Base-by-base conservation (phyloP, 2,797 vertebrate species). In the Betta splendens region DNA sequence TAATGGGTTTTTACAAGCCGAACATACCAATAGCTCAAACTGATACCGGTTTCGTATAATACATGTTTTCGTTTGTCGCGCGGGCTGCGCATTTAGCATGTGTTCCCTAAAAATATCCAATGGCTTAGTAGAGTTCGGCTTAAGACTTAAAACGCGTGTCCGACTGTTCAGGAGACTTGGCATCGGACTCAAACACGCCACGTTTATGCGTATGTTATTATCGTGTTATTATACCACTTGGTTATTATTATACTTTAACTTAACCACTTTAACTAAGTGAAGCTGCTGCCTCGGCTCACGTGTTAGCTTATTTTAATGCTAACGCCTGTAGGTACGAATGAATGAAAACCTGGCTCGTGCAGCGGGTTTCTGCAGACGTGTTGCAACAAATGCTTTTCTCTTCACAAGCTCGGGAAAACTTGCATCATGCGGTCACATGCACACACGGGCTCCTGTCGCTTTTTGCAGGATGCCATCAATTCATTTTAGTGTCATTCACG, bases 371-470 rank as follows among this genome's bases (percentile, higher is more conserved):
- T n/a, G 1, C 2, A 22, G 21, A 28, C 11, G 23, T 22, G 1
- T 16, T 12, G 25, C 6, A 31, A 4, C 29, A 12, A 31, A 31
- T 12, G 31, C 3, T 11, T 31, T 12, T 9, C 11, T 11, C 11
- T 26, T 3, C 8, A 26, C 0, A 71, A n/a, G 79, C 73, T 10
- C 3, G 21, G 18, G 21, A 18, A 10, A 9, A 38, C 61, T 36
- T 84, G 51, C 75, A 40, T 77, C 72, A 79, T 55, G 48, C 40
- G 15, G 20, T 48, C 1, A 20, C 36, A 3, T 12, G 47, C 32
- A 26, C 5, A 17, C 16, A n/a, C 6, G 12, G 33, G n/a, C 17
- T 31, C 13, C 49, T 32, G 25, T 2, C 54, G 8, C 10, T 36
- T 26, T 35, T 17, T 16, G 9, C 7, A 5, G 11, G 11, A 12